Conservation (phyloP, 2,797 vertebrate genomes). For the Tokudaia muenninki region DNA sequence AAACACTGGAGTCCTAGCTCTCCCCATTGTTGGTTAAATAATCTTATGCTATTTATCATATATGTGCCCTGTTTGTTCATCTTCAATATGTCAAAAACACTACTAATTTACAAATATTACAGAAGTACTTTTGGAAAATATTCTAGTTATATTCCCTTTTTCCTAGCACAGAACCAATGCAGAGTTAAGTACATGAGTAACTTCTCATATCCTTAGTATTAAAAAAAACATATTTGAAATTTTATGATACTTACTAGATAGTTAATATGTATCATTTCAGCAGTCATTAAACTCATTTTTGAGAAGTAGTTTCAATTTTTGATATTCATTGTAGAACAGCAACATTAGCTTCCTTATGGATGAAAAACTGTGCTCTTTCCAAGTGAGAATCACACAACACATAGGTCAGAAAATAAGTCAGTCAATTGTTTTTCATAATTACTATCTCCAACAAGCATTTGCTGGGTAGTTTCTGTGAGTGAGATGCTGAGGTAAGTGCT, state of each 20-base stretch:
- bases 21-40: not conserved
- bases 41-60: not conserved
- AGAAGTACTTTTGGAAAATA: not conserved
- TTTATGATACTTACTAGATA: not conserved
- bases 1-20: not conserved
- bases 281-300: conserved; percentile 21
- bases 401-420: not conserved
- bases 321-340: not conserved
- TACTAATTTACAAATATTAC: conserved; percentile 51
- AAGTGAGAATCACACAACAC: conserved; percentile 1
- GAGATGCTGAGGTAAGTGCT: conserved; percentile 32
- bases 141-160: not conserved
- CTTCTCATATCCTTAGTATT: conserved; percentile 17
- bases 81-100: conserved; percentile 10
- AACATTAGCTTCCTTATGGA: conserved; percentile 27
- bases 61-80: not conserved
- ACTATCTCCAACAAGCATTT: conserved; percentile 45
- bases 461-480: not conserved
- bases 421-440: conserved; percentile 20
- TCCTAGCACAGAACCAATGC: not conserved
- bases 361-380: conserved; percentile 17
- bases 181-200: not conserved
- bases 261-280: not conserved
- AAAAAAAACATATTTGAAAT: not conserved
- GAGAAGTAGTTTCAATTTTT: not conserved